Evolutionary conservation across 2,113 vertebrate genomes (phyloP), one percentile per base, ranked within the genome.

Genomic region (Macrotis lagotis): DNA sequence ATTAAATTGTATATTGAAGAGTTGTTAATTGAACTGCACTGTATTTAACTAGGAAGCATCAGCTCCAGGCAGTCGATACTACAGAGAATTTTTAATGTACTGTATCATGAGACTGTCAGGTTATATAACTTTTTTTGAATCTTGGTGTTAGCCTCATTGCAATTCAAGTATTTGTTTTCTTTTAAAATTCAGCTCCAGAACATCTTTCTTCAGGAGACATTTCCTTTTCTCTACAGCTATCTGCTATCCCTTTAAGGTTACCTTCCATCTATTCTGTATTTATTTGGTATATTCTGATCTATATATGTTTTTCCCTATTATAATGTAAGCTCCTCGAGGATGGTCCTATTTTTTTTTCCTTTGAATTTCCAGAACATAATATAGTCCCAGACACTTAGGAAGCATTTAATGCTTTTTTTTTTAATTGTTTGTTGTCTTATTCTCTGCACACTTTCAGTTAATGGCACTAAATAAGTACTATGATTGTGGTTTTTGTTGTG

Each of bases 1-100:
- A 99, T 99, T 99, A 99, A 99, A 99, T 98, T 98, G 98, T 98
- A 94, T 98, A 98, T 98, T 98, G 98, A 99, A 99, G 98, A 98
- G 98, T 98, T 98, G 98, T 99, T 99, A 99, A 99, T 99, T 99
- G 99, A 99, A 98, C 98, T 96, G 97, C 96, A 98, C 98, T 98
- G 98, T 98, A 98, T 99, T 99, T 98, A 99, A 98, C 98, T 88
- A 98, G 98, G 98, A 98, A 98, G 97, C 97, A 93, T 98, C 94
- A 91, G 98, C 98, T 98, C 93, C 96, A 96, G 97, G 98, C 98
- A 98, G 98, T 98, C 98, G 96, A 98, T 99, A 97, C 96, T 91
- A 92, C 97, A 16, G 97, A 98, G 98, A 97, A 97, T 98, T 98
- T 98, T 98, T 98, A 98, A 98, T 97, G 98, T 93, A 97, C 97